These are phyloP conservation scores for Karalla daura DNA, from an alignment of 2,797 vertebrate species.

Conservation along the genomic window DNA sequence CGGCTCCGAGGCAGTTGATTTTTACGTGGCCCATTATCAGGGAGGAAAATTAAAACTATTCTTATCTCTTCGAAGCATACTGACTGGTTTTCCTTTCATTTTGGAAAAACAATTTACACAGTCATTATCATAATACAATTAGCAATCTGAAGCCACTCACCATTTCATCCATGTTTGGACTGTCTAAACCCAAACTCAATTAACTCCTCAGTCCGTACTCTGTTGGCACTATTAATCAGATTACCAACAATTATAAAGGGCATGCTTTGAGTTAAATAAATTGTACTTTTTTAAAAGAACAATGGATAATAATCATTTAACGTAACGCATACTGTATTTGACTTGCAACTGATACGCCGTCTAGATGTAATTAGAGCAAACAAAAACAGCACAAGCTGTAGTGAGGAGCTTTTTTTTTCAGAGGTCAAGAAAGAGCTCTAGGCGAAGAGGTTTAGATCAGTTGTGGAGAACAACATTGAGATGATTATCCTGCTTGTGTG, in stretches of 20 bases:
- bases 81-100: conserved; percentile 35
- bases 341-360: neutral
- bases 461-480: neutral
- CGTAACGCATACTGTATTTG: neutral
- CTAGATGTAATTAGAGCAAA: neutral
- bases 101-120: conserved; percentile 50
- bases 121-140: conserved; percentile 67
- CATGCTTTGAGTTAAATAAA: conserved; percentile 30
- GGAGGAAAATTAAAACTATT: conserved; percentile 41
- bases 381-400: neutral
- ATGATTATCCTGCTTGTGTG: neutral
- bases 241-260: conserved; percentile 62
- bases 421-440: neutral
- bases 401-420: neutral
- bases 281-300: neutral
- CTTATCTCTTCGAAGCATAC: conserved; percentile 37
- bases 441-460: neutral
- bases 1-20: conserved; percentile 49
- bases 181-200: conserved; percentile 66
- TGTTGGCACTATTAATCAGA: conserved; percentile 56
- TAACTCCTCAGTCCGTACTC: conserved; percentile 53
- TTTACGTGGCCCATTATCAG: conserved; percentile 32
- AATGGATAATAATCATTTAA: neutral
- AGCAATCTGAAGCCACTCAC: conserved; percentile 49
- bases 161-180: conserved; percentile 56